Base-by-base conservation (phyloP, 92 coral and sea anemone genomes). In the Bergia puertoricense region DNA sequence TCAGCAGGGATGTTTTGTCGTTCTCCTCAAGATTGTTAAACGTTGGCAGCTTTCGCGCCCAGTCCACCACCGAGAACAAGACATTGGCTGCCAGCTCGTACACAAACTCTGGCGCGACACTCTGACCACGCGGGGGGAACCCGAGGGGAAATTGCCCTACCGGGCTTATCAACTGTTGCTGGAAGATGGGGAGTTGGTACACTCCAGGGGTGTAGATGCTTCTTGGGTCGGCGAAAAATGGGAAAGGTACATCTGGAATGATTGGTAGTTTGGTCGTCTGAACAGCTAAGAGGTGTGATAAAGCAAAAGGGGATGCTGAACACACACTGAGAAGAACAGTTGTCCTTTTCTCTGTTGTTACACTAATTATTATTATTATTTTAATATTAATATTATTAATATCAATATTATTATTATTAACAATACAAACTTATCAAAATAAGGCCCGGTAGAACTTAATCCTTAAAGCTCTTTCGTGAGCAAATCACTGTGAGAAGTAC, bases 31-130 rank as follows among this genome's bases (percentile, higher is more conserved):
- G 80, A 68, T 90, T 92, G 82, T 89, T 92, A 67, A 93, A 95
- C 3, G 96, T 90, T 11, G 98, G 90, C 8, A 95, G 92, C 81
- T 95, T 95, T 77, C 94, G 88, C 15, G 98, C 98, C 98, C 98
- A 95, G 91, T 95, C 98, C 90, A 95, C 96, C 72, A 95, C 93
- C 2, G 98, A 91, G 94, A 95, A 95, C 38, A 95, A 91, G 16
- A 93, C 98, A 78, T 95, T 94, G 7, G 98, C 98, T 0, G 98
- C 98, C 50, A 95, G 89, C 86, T 95, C 98, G 91, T 95, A 95
- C 0, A 94, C 98, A 46, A 92, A 94, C 59, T 95, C 98, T 36
- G 92, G 89, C 9, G 94, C 88, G 5, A 92, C 74, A 38, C 88
- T 89, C 81, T 91, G 98, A 77, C 88, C 75, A 71, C 91, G 90